Conservation (phyloP, 2,113 vertebrate genomes). For the Pipa parva region DNA sequence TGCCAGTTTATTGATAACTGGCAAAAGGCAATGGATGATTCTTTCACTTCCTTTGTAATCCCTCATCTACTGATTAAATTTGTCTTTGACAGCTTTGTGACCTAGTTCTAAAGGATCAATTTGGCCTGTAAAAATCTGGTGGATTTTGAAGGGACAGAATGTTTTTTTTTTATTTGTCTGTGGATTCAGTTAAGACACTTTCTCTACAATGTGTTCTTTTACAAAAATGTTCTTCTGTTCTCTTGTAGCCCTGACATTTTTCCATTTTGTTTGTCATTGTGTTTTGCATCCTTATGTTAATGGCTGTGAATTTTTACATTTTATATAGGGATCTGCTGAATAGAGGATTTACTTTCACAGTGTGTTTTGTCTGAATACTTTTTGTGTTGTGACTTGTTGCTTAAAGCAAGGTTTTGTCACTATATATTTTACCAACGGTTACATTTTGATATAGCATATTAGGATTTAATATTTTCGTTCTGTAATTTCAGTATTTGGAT, state of each 20-base stretch:
- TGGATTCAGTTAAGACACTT: background rate
- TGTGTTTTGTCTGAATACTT: too few species aligned
- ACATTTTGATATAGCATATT: too few species aligned
- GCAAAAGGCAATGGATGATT: background rate
- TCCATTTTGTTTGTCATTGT: constrained; percentile 1
- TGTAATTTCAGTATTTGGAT: too few species aligned
- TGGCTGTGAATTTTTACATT: too few species aligned
- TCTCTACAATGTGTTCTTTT: background rate
- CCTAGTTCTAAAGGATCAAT: constrained; percentile 2
- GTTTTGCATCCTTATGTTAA: too few species aligned
- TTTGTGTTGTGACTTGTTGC: too few species aligned
- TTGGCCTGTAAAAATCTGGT: background rate
- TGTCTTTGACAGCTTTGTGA: background rate
- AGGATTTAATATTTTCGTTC: too few species aligned
- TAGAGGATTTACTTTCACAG: too few species aligned
- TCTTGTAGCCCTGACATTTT: background rate
- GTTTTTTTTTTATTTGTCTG: background rate
- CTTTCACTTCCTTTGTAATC: background rate
- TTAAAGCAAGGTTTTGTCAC: too few species aligned
- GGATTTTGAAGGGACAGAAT: background rate
- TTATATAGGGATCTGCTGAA: too few species aligned
- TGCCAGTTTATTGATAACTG: background rate
- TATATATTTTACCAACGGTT: too few species aligned
- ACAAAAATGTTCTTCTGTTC: background rate
- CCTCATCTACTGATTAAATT: background rate